Conservation (phyloP, 2,888 invertebrate species). For the Pecten maximus region DNA sequence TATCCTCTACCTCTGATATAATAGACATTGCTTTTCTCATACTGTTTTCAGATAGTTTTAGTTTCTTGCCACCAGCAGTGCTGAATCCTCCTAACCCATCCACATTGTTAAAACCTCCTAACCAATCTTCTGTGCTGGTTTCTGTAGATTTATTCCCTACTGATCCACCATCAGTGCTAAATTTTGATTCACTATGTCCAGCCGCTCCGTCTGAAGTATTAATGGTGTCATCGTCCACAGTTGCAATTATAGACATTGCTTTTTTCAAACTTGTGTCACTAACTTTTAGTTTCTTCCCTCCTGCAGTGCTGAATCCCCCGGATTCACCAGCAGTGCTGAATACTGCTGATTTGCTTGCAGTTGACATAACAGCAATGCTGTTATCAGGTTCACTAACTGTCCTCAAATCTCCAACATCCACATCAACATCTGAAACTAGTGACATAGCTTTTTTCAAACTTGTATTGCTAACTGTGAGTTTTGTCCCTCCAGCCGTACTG, state of each 20-base stretch:
- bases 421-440: background rate
- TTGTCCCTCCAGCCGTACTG: constrained; percentile 55
- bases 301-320: constrained; percentile 50
- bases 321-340: constrained; percentile 15
- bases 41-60: constrained; percentile 9
- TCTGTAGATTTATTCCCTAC: background rate
- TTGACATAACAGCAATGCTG: too few species aligned
- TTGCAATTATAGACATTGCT: constrained; percentile 22
- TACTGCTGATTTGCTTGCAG: background rate
- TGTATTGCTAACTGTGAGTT: constrained; percentile 41
- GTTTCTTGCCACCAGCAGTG: constrained; percentile 47
- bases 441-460: constrained; percentile 52
- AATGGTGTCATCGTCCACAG: background rate
- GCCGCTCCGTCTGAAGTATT: background rate
- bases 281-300: constrained; percentile 41
- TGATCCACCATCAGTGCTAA: background rate
- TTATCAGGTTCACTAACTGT: background rate
- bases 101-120: background rate
- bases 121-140: background rate
- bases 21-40: constrained; percentile 36
- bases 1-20: background rate
- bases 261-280: constrained; percentile 36
- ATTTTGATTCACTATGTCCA: background rate
- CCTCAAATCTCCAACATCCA: background rate
- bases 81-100: constrained; percentile 46